Evolutionary conservation across 2,797 vertebrate species (phyloP), one percentile per base, ranked within the genome.

Genomic region (Masticophis lateralis): DNA sequence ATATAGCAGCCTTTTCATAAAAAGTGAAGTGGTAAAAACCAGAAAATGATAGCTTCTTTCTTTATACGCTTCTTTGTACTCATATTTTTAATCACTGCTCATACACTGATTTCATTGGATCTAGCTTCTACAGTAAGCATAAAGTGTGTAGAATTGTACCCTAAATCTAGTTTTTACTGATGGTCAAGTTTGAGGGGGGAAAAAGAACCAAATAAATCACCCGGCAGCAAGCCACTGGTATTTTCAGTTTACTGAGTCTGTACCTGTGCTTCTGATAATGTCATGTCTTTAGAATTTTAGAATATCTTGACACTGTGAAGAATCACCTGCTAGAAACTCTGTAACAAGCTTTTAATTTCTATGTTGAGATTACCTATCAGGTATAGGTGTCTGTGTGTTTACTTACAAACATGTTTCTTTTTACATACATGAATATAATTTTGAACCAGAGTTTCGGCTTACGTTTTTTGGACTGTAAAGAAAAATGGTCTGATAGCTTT

Each of bases 401-500:
- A 25, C 61, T 22, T 83, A 25, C 74, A 83, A 83, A 47, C 37
- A 25, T 47, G 74, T 83, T 22, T 47, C 37, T 83, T 2, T 47
- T 47, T 47, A 43, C 20, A 79, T 43, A 43, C 9, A 43, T 43
- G 37, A 56, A 55, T 90, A 43, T 86, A 90, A 83, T 94, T 96
- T 12, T 87, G 93, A 95, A 92, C 59, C 88, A 90, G 89, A 59
- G 88, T 91, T 47, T 88, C 94, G 53, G 91, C 94, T 93, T 94
- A 11, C 79, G 93, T 92, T 69, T 91, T 63, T 91, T 95, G 5
- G 94, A 90, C 88, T 93, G n/a, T 92, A 91, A 94, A 93, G 91
- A 92, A 74, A 66, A 92, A 83, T 94, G 86, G 10, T 51, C 18
- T 28, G 32, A 91, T 83, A 27, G 69, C 56, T 94, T 94, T 59